Evolutionary conservation across 2,113 vertebrate genomes (phyloP), one percentile per base, ranked within the genome.

Genomic region (Phocoena sinus): DNA sequence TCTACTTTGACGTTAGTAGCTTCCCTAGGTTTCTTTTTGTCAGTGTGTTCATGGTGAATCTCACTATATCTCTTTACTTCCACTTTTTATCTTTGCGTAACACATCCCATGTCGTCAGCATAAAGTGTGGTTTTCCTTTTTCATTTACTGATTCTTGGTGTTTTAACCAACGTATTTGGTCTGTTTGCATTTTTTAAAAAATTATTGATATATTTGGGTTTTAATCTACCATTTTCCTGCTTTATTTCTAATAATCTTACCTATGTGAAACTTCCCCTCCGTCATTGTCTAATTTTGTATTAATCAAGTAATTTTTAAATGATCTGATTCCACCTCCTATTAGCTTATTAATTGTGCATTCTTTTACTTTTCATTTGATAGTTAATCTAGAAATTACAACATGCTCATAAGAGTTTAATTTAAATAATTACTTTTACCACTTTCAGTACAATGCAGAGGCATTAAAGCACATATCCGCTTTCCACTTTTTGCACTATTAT

Each of bases 311-410:
- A 63, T 38, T 84, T 71, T 65, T 26, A 89, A 84, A 95, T 79
- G 9, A 63, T 15, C 8, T 11, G 15, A 17, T 38, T 84, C 7
- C n/a, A 41, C 23, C 17, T 33, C 26, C 28, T 41, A 3, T 82
- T 92, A 74, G 65, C 28, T 71, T 90, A 41, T 74, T 81, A 67
- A 15, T 36, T 67, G 1, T 85, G 68, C 7, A 0, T 76, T 87
- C 18, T 81, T 89, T 93, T 81, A 63, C 53, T 97, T 79, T 97
- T 74, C 65, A 44, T 60, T 81, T 93, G 26, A 53, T 70, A 93
- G 10, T 31, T 95, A 95, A 74, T 5, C 10, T 8, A 41, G n/a
- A 63, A 86, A 70, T 68, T 44, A 41, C n/a, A 87, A 17, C 20
- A 36, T 73, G 71, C 4, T 86, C n/a, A 63, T 12, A 85, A 65